Conservation (phyloP, 1,140 invertebrate genomes). For the Semibalanus balanoides region DNA sequence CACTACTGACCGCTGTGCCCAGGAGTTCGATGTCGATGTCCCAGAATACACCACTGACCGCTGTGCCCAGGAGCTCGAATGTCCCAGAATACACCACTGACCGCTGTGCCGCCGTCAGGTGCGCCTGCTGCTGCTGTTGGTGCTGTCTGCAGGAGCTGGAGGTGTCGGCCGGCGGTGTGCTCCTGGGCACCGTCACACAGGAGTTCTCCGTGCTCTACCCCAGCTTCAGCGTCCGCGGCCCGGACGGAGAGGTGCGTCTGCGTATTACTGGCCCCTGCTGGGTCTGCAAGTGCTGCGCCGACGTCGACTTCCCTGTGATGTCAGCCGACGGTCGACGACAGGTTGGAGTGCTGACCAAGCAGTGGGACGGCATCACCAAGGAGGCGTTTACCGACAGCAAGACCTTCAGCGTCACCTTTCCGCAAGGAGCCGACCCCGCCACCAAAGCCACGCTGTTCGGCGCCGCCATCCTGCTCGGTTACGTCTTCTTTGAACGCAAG, state of each 20-base stretch:
- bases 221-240: not conserved
- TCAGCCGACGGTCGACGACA: not conserved
- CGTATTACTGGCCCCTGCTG: not conserved
- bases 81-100: too few species aligned
- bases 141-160: not conserved
- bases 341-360: not conserved
- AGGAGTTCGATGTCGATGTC: too few species aligned
- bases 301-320: not conserved
- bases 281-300: not conserved
- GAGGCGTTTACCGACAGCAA: not conserved
- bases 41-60: too few species aligned
- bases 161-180: not conserved
- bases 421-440: not conserved
- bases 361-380: not conserved
- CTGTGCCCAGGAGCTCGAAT: too few species aligned
- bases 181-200: not conserved
- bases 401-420: not conserved
- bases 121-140: not conserved
- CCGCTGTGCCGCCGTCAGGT: not conserved
- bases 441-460: not conserved
- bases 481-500: not conserved
- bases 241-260: not conserved
- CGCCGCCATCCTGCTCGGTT: not conserved
- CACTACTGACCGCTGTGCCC: too few species aligned
- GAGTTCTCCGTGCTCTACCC: not conserved